Base-by-base conservation (phyloP, 2,113 vertebrate species). In the Plecotus auritus region DNA sequence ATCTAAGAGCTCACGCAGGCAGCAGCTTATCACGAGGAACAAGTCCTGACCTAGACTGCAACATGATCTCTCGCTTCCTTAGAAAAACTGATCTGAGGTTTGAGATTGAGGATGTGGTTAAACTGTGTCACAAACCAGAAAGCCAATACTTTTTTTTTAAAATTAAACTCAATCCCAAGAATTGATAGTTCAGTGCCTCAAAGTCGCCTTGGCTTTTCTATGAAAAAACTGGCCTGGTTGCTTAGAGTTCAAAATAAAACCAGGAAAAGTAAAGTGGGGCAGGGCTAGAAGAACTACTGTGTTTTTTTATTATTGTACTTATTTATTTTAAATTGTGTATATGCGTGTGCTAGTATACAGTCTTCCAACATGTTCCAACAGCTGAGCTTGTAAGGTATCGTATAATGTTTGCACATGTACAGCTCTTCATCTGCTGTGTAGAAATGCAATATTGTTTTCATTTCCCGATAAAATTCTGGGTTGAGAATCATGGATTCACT, bases 81-180 rank as follows among this genome's bases (percentile, higher is more conserved):
- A 87, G 77, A 69, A 84, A 97, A 70, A 80, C 45, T 37, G 23
- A 61, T 72, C 61, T 88, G 82, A 93, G 89, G 77, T 94, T 92
- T 95, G 90, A 96, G 81, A 30, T 90, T 95, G 64, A 90, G 70
- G 90, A 95, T 95, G 85, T 92, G 81, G 92, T 35, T 89, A 87
- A 80, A 86, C 59, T 72, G 18, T 89, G 61, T 66, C 66, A 90
- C 66, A 86, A 51, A 81, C 85, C 70, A 90, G 80, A 95, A 93
- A 85, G 72, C 70, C 42, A 88, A 3, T 91, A 16, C 32, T 18
- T 83, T 91, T 92, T 72, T 77, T 80, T 89, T n/a, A n/a, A n/a
- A 93, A 84, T 51, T 88, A 59, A 66, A 18, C 30, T 95, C 35
- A 91, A 26, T 56, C 59, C 72, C 35, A 56, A 66, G 49, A 85